Evolutionary conservation across 1,140 invertebrate genomes (phyloP), one percentile per base, ranked within the genome.

Genomic region (Lepidurus arcticus): DNA sequence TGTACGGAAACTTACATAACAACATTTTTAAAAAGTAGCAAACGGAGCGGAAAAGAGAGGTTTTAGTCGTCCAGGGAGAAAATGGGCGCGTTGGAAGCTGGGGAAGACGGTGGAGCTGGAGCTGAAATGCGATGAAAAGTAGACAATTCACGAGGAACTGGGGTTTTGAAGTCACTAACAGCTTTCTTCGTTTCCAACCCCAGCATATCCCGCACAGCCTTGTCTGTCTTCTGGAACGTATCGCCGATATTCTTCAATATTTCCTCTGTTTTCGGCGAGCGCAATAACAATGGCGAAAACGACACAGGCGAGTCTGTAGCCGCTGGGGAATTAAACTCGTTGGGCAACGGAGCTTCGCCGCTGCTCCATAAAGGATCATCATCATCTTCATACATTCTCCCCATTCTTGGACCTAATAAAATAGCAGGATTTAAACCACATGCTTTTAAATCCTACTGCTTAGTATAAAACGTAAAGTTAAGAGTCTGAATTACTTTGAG

Each of bases 211-310:
- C 78, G 73, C 2, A 78, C 24, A 42, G 44, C 73, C 73, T 78
- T 73, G 34, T 78, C 78, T 3, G 78, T 78, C 53, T 78, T 78
- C 11, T 74, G 78, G 8, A 78, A 45, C 24, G 43, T 74, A 34
- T 78, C 65, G 44, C 75, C 78, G 75, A 78, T 24, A 47, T 74
- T 78, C 24, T 78, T 78, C 42, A 75, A 74, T 24, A 78, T 78
- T 34, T 78, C 78, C 45, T 78, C 65, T n/a, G 78, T 78, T 44
- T 73, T 75, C 13, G 78, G 78, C 11, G 78, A 78, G n/a, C 78
- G 78, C 42, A 74, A 44, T 13, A 78, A 34, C 16, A 24, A 34
- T 43, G 73, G 73, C 47, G 16, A 75, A 74, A 45, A 75, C 24
- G 16, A 34, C 44, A 44, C 73, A 16, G n/a, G 74, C 26, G 42